A percentile compares a stretch with the other conserved stretches of the same genome.
Evolutionary conservation across 1,140 invertebrate genomes (phyloP).

Genomic region (Hyposmocoma kahamanoa): DNA sequence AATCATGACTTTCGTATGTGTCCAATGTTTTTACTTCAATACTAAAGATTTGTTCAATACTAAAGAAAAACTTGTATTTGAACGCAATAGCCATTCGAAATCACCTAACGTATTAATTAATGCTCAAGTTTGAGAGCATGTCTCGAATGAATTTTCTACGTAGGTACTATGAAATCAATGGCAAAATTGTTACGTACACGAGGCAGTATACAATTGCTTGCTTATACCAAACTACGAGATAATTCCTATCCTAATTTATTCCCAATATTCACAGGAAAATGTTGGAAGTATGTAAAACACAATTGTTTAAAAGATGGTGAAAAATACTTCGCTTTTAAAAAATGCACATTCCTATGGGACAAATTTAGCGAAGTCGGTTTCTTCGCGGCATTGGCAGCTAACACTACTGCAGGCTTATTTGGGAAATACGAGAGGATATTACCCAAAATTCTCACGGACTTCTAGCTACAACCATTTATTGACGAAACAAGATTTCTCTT

Average conservation of each 20-base stretch:
- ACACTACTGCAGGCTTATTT: constrained; percentile 78
- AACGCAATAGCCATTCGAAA: neutral
- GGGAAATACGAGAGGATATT: constrained; percentile 82
- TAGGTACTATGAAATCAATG: constrained; percentile 23
- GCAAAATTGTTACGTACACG: constrained; percentile 10
- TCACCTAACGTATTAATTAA: constrained; percentile 20
- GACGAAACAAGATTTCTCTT: constrained; percentile 71
- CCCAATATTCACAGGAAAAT: constrained; percentile 78
- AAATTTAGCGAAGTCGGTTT: constrained; percentile 81
- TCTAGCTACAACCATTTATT: constrained; percentile 84
- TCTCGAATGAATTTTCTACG: constrained; percentile 25
- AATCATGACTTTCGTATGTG: constrained; percentile 18
- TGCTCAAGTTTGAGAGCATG: constrained; percentile 22
- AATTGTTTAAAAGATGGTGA: constrained; percentile 62
- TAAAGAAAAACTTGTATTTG: no score
- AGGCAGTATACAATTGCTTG: constrained; percentile 73
- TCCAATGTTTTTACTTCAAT: constrained; percentile 18
- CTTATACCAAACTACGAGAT: constrained; percentile 85
- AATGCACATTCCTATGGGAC: constrained; percentile 84
- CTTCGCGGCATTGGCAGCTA: constrained; percentile 84
- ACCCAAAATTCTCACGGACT: constrained; percentile 84
- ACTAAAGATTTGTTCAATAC: no score
- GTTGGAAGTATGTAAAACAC: constrained; percentile 68
- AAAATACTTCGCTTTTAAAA: constrained; percentile 17
- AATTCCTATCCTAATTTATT: constrained; percentile 87